Evolutionary conservation across 2,113 vertebrate species (phyloP).

Genomic region (Alaudala cheleensis): DNA sequence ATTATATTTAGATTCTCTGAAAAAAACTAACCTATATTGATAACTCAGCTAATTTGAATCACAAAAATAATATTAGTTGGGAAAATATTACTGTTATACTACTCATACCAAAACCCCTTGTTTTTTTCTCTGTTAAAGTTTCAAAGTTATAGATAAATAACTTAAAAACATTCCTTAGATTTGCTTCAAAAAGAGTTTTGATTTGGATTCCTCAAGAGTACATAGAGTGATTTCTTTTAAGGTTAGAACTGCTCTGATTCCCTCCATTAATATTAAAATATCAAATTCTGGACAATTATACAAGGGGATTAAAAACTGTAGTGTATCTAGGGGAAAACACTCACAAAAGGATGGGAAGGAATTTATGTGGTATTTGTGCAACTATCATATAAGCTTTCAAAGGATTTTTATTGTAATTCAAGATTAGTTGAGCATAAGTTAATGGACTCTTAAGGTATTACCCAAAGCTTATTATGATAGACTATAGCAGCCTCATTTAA

Average conservation of each 20-base stretch:
- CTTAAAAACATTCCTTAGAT: not conserved
- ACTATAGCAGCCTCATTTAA: conserved; percentile 3
- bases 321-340: not conserved
- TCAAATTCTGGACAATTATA: not conserved
- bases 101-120: not conserved
- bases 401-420: conserved; percentile 64
- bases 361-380: conserved; percentile 43
- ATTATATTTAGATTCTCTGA: not conserved
- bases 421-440: conserved; percentile 63
- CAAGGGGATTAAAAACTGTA: conserved; percentile 8
- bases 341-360: conserved; percentile 38
- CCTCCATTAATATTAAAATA: conserved; percentile 1
- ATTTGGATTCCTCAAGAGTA: not conserved
- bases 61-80: not conserved
- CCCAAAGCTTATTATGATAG: conserved; percentile 58
- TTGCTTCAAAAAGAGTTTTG: not conserved
- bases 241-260: not conserved
- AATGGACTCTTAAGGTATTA: conserved; percentile 67
- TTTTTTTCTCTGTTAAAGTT: not conserved
- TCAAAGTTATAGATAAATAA: not conserved
- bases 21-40: not conserved
- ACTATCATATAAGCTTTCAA: conserved; percentile 48
- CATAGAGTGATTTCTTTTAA: not conserved
- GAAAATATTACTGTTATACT: not conserved
- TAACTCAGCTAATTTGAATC: not conserved